Evolutionary conservation across 2,113 vertebrate species (phyloP), one percentile per base, ranked within the genome.

Genomic region (Stigmatopora argus): DNA sequence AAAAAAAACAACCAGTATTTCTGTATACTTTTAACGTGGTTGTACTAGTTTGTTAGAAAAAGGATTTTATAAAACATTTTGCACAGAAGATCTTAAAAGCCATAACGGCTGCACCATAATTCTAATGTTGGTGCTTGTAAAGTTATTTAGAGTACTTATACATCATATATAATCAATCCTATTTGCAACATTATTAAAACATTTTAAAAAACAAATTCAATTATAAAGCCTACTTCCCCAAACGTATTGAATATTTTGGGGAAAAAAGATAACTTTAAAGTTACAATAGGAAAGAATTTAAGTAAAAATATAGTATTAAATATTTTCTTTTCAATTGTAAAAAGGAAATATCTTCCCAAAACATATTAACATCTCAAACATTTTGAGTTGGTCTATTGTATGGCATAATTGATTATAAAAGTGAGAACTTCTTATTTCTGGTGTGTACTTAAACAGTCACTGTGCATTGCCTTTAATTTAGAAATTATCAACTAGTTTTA

Each of bases 81-180:
- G 74, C 75, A 84, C 80, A 79, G 55, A 72, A 47, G 18, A 62
- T 71, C 21, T 67, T 70, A 49, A 72, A 85, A 88, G 82, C 82
- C 80, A 85, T 83, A 76, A 41, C 67, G 83, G 78, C 78, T 84
- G 62, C 71, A 73, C 58, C 58, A 2, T 67, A 56, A 57, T 73
- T 75, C 46, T 53, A 51, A 70, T 47, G 76, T 65, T 69, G 82
- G 75, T 84, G 83, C 85, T 79, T 62, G 52, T 62, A 14, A 61
- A n/a, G 49, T 64, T 60, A 18, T 60, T 57, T 64, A 67, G 56
- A 31, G 23, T 53, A 53, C 19, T 55, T 55, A 31, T 5, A 31
- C 23, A 7, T 15, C 53, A 56, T 31, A 17, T 48, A 48, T 48
- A 17, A 17, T 17, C 14, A 13, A n/a, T n/a, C n/a, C n/a, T 17